These are phyloP conservation scores for Colletes latitarsis DNA, from an alignment of 1,140 invertebrate species.

Conservation along the genomic window DNA sequence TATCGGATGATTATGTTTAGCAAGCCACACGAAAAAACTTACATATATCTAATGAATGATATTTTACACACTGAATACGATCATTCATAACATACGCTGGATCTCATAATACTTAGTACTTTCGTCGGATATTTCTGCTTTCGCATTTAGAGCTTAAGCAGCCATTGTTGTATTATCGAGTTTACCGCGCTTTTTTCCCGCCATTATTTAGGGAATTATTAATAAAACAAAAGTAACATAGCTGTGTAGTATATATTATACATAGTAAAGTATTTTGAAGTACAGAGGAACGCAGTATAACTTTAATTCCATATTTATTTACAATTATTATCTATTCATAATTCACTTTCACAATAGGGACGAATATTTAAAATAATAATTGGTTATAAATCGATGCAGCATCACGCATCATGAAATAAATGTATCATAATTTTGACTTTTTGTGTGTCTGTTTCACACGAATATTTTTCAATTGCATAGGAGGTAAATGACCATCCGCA, in stretches of 20 bases:
- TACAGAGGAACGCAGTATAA: not conserved
- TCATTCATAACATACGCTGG: not conserved
- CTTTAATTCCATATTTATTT: not conserved
- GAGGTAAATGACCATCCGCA: conserved; percentile 58
- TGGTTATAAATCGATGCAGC: not conserved
- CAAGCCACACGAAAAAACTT: not conserved
- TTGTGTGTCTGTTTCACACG: not conserved
- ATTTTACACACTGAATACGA: not conserved
- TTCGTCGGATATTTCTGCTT: no score
- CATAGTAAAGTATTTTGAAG: not conserved
- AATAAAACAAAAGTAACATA: not conserved
- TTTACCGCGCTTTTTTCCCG: conserved; percentile 40
- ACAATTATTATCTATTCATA: conserved; percentile 8
- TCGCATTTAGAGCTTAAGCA: not conserved
- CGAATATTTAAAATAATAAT: not conserved
- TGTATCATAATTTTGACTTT: not conserved
- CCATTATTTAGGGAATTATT: not conserved
- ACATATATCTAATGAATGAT: not conserved
- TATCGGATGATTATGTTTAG: not conserved
- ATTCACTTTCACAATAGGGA: not conserved
- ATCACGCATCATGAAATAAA: not conserved
- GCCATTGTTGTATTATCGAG: not conserved
- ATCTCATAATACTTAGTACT: not conserved
- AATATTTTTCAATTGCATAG: conserved; percentile 39
- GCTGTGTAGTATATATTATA: not conserved